Percentiles rank a stretch among this genome's conserved stretches.
Conservation (phyloP, 2,888 invertebrate species). For the Euspilapteryx auroguttella region DNA sequence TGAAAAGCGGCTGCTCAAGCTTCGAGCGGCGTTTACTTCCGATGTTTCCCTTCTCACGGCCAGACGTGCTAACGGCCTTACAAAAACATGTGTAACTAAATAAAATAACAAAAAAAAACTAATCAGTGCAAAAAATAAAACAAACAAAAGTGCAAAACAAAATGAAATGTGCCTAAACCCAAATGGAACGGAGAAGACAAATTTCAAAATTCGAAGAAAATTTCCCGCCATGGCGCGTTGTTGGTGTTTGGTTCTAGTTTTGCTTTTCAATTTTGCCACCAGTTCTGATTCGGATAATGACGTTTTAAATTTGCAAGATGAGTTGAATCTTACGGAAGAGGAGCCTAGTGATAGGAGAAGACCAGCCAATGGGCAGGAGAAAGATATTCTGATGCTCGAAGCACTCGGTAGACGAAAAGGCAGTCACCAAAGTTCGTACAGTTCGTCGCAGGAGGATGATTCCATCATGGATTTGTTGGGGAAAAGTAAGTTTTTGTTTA, state of each 20-base stretch:
- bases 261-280: conserved; percentile 15
- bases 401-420: conserved; percentile 69
- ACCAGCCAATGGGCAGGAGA: conserved; percentile 69
- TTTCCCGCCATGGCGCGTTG: conserved; percentile 10
- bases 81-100: conserved; percentile 9
- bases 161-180: too few relatives aligned
- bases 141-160: too few relatives aligned
- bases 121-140: conserved; percentile 6
- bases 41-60: conserved; percentile 28
- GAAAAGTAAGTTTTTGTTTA: conserved; percentile 67
- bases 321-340: conserved; percentile 31
- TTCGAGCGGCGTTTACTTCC: conserved; percentile 33
- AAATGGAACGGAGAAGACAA: too few relatives aligned
- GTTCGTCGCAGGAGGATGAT: conserved; percentile 59
- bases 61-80: conserved; percentile 20
- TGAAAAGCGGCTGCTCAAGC: conserved; percentile 35
- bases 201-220: conserved; percentile 35
- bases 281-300: conserved; percentile 39
- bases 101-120: conserved; percentile 7
- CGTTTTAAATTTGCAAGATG: conserved; percentile 43
- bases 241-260: too few relatives aligned
- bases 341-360: conserved; percentile 36
- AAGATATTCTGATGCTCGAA: conserved; percentile 73
- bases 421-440: conserved; percentile 23
- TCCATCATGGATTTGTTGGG: conserved; percentile 83